Conservation (phyloP, 2,797 vertebrate species). For the Hypotaenidia philippensis region DNA sequence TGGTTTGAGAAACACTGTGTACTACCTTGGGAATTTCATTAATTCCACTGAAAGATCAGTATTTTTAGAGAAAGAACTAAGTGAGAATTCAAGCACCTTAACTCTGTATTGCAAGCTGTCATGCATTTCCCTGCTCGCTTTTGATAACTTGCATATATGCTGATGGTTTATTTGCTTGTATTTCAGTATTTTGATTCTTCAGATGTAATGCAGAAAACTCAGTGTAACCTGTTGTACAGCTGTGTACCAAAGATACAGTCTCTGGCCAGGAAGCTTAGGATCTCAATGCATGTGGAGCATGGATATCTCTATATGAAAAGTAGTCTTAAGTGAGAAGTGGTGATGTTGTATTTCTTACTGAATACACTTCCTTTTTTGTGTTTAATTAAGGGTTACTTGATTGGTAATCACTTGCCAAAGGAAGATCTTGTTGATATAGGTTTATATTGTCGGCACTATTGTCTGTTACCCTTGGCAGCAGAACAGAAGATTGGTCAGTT, state of each 20-base stretch:
- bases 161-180: not conserved
- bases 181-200: not conserved
- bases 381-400: slow-evolving; percentile 89
- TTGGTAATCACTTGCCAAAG: slow-evolving; percentile 92
- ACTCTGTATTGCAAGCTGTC: not conserved
- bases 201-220: not conserved
- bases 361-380: slow-evolving; percentile 3
- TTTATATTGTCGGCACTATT: slow-evolving; percentile 92
- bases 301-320: not conserved
- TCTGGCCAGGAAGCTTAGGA: not conserved
- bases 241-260: not conserved
- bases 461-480: slow-evolving; percentile 89
- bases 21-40: not conserved
- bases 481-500: slow-evolving; percentile 90
- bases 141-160: not conserved
- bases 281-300: not conserved
- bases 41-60: not conserved
- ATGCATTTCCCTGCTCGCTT: not conserved
- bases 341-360: not conserved
- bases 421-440: slow-evolving; percentile 92
- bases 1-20: not conserved
- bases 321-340: not conserved
- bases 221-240: not conserved
- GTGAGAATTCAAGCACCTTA: not conserved
- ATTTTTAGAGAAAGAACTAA: not conserved